A percentile compares a stretch with the other conserved stretches of the same genome.
Evolutionary conservation across 1,140 invertebrate genomes (phyloP).

Genomic region (Nephotettix cincticeps): DNA sequence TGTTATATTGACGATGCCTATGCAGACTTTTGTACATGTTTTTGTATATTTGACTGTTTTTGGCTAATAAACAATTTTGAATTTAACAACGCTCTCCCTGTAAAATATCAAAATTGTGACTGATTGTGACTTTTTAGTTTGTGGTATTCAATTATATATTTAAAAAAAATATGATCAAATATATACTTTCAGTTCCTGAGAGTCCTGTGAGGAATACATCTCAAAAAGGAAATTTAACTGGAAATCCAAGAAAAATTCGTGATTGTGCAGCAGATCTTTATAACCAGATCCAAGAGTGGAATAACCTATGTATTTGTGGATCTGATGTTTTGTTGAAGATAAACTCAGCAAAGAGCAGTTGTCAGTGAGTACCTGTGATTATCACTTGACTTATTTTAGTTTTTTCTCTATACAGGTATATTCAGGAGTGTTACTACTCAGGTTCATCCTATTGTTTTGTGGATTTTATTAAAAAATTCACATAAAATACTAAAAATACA

Average conservation of each 20-base stretch:
- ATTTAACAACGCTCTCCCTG: too few relatives aligned
- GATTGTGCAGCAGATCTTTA: constrained; percentile 30
- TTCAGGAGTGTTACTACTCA: neutral
- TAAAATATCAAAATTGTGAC: too few relatives aligned
- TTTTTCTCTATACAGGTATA: neutral
- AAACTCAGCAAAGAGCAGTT: neutral
- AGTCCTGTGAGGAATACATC: constrained; percentile 16
- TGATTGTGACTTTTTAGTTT: too few relatives aligned
- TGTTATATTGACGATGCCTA: too few relatives aligned
- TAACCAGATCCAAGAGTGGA: constrained; percentile 34
- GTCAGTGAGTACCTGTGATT: neutral
- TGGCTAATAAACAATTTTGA: too few relatives aligned
- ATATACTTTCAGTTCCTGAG: constrained; percentile 19
- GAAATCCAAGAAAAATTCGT: constrained; percentile 29
- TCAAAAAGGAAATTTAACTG: constrained; percentile 29
- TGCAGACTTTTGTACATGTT: too few relatives aligned
- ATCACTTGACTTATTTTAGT: too few relatives aligned
- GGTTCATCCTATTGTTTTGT: neutral
- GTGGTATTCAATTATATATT: too few relatives aligned
- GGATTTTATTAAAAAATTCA: too few relatives aligned
- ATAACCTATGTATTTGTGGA: constrained; percentile 8
- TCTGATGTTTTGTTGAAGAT: constrained; percentile 23
- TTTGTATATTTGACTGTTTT: too few relatives aligned
- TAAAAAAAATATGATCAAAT: too few relatives aligned
- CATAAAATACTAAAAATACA: too few relatives aligned